Evolutionary conservation across 2,797 vertebrate genomes (phyloP).

Genomic region (Pseudochirops cupreus): DNA sequence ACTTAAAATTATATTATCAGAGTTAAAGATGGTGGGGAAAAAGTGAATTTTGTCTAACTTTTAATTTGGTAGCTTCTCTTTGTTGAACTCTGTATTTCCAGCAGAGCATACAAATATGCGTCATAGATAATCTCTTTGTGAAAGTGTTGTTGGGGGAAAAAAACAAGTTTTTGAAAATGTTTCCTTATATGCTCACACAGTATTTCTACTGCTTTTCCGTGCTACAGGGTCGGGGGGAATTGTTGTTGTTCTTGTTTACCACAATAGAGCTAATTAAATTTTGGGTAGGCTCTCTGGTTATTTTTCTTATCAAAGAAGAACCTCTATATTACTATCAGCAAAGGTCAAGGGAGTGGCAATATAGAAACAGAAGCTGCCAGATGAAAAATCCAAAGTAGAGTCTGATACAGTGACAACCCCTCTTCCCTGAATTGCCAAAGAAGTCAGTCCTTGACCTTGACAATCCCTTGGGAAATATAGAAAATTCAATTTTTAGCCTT

Average conservation of each 20-base stretch:
- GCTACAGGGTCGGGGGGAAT: background rate
- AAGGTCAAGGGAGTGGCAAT: conserved; percentile 23
- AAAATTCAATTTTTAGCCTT: conserved; percentile 50
- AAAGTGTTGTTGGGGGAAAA: background rate
- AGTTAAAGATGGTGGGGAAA: background rate
- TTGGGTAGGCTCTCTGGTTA: conserved; percentile 39
- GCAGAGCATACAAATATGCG: background rate
- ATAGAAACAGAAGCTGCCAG: conserved; percentile 48
- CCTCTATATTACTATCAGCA: conserved; percentile 60
- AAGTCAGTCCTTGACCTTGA: conserved; percentile 54
- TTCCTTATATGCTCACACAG: background rate
- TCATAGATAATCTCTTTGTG: background rate
- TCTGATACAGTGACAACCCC: background rate
- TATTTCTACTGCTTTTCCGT: conserved; percentile 6
- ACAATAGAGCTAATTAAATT: conserved; percentile 52
- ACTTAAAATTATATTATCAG: background rate
- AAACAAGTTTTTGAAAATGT: conserved; percentile 17
- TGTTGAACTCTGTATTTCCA: background rate
- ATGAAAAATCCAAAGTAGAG: background rate
- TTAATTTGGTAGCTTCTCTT: background rate
- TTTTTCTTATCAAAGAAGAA: conserved; percentile 34
- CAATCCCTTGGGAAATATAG: conserved; percentile 58
- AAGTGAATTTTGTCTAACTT: background rate
- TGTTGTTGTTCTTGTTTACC: background rate
- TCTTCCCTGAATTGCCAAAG: background rate